Base-by-base conservation (phyloP, 1,140 invertebrate species). In the Spodoptera litura region DNA sequence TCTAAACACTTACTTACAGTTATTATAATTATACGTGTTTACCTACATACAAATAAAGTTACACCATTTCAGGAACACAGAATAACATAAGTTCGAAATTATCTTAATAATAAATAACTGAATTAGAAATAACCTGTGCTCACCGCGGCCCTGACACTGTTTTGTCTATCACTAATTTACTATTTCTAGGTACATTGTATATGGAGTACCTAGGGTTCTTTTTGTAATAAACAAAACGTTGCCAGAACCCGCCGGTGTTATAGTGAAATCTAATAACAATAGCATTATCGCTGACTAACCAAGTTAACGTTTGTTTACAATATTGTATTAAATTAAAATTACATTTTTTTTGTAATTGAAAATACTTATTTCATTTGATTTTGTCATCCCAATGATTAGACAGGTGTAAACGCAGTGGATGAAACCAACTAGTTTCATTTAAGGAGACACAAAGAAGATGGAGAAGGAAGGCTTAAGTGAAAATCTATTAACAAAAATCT, bases 1-100 rank as follows among this genome's bases (percentile, higher is more conserved):
- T 62, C 74, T 77, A 77, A 49, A 77, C 51, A 77, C 52, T 44
- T 77, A 77, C 74, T 77, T 77, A 77, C 55, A 56, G 74, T 31
- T 66, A 77, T 59, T 75, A 64, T 77, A 77, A 77, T 77, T 38
- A 75, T 64, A 77, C 35, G 74, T 77, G 74, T 77, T 77, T 68
- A 77, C 62, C 74, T 77, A 77, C 74, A 77, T 77, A 77, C 74
- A 68, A 68, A 66, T 11, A 76, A 52, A 51, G 61, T 77, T 77
- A 77, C 74, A 55, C 20, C 31, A 77, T 77, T 68, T 76, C 74
- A 76, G 61, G 74, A 77, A 77, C 61, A 77, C 74, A 77, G 59
- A 76, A 53, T 68, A 77, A 62, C 52, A 25, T 66, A 77, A 56
- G 44, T 66, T 68, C 49, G 13, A 53, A 55, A 55, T 44, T 59